phyloP scores from a whole-genome alignment of 23 tunicate species.

The Trididemnum nubilum region DNA sequence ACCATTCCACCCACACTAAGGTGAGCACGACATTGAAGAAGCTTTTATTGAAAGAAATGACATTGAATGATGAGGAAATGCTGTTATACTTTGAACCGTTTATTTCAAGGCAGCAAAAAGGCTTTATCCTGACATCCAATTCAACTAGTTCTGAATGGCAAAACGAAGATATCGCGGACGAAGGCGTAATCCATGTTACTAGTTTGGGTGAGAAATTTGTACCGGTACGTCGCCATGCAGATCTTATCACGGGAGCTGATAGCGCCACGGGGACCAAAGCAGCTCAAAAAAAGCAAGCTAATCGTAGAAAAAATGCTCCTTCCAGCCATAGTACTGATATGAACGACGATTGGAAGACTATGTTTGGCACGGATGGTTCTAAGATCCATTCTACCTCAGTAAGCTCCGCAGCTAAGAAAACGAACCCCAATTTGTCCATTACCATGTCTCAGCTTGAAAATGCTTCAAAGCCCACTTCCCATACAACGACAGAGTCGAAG shows the following conservation, averaged over 20 bases:
- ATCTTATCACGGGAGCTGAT: slow-evolving; percentile 44
- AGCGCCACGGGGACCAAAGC: background rate
- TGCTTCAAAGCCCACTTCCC: slow-evolving; percentile 11
- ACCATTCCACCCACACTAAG: background rate
- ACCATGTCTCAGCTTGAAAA: slow-evolving; percentile 69
- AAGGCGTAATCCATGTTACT: slow-evolving; percentile 44
- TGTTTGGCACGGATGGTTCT: slow-evolving; percentile 69
- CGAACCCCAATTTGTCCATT: slow-evolving; percentile 38
- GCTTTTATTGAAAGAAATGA: slow-evolving; percentile 50
- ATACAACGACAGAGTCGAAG: slow-evolving; percentile 39
- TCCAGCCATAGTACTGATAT: slow-evolving; percentile 34
- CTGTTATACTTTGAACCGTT: slow-evolving; percentile 43
- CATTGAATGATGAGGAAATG: slow-evolving; percentile 49
- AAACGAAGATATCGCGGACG: slow-evolving; percentile 54
- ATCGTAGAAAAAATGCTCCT: slow-evolving; percentile 10
- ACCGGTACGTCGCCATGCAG: slow-evolving; percentile 81
- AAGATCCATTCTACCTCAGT: background rate
- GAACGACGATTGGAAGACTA: slow-evolving; percentile 92
- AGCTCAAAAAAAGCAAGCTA: slow-evolving; percentile 19
- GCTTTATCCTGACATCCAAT: background rate
- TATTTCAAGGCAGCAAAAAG: slow-evolving; percentile 33
- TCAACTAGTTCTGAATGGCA: slow-evolving; percentile 52
- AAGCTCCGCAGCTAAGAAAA: slow-evolving; percentile 7
- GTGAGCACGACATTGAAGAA: slow-evolving; percentile 24
- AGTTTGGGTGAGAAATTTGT: slow-evolving; percentile 23